Evolutionary conservation across 2,888 invertebrate genomes (phyloP), one percentile per base, ranked within the genome.

Genomic region (Polydrusus cervinus): DNA sequence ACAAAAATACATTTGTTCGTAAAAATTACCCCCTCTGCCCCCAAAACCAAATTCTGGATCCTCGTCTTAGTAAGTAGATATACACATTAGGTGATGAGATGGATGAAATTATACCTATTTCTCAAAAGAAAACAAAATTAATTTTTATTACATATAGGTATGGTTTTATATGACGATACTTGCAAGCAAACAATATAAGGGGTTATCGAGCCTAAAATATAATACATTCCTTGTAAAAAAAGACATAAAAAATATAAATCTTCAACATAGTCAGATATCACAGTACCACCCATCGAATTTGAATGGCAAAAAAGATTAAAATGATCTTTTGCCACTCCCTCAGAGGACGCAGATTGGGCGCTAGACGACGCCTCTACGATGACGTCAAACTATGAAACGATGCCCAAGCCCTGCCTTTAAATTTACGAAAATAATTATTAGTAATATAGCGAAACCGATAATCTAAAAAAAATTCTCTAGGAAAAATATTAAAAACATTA

Each of bases 281-380:
- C 82, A 82, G 86, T 84, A 84, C 87, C 86, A 86, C 87, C 87
- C 87, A 83, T 84, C 80, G 81, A 83, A 87, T 87, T 87, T 87
- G 86, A 87, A 87, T 87, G 86, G 87, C 84, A 87, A 86, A 87
- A 87, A 87, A 87, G 87, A 87, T 87, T 85, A 86, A 87, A 87
- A 85, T 87, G 86, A 87, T 85, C 86, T 85, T 82, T 85, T 83
- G 87, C 87, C 87, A 87, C 87, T 86, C 87, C 87, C 87, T 84
- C 84, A 81, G 80, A 83, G 85, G 84, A 85, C 86, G 86, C 83
- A 74, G 75, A 87, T 87, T 87, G 87, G 87, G 84, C 84, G 84
- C 81, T 80, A 82, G 82, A 83, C 79, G 81, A 84, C 87, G 87
- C 87, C 87, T 86, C 85, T 85, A 80, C 68, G 75, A 80, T 86